Percentiles rank a stretch among this genome's conserved stretches.
These are phyloP conservation scores for Sander lucioperca DNA, from an alignment of 2,113 vertebrate species.

Conservation along the genomic window DNA sequence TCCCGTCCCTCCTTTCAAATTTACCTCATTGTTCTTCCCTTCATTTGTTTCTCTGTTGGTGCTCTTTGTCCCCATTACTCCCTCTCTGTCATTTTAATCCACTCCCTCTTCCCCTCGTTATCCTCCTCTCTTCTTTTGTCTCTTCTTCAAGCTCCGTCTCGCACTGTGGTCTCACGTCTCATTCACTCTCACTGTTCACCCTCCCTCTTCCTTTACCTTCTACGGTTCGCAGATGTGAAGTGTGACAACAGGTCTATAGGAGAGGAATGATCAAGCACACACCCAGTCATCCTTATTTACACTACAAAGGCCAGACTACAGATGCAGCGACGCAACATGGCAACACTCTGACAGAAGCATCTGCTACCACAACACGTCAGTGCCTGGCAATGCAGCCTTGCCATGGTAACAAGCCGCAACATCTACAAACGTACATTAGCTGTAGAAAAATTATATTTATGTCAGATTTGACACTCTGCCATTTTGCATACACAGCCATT, in stretches of 20 bases:
- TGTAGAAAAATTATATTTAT: slow-evolving; percentile 49
- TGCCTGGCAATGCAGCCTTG: slow-evolving; percentile 62
- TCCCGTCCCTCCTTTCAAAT: slow-evolving; percentile 42
- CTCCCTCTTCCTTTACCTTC: background rate
- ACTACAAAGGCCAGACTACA: slow-evolving; percentile 72
- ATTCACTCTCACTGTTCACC: slow-evolving; percentile 30
- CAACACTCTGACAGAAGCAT: slow-evolving; percentile 69
- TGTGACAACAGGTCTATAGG: slow-evolving; percentile 63
- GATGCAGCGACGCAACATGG: slow-evolving; percentile 59
- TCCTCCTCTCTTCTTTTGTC: slow-evolving; percentile 44
- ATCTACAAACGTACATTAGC: slow-evolving; percentile 44
- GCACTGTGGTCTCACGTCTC: slow-evolving; percentile 50
- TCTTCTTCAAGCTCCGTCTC: slow-evolving; percentile 46
- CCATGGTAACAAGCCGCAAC: slow-evolving; percentile 73
- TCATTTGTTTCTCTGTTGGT: slow-evolving; percentile 40
- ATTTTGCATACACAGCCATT: slow-evolving; percentile 36
- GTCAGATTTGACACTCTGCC: slow-evolving; percentile 38
- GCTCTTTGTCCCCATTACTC: slow-evolving; percentile 54
- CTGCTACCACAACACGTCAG: slow-evolving; percentile 71
- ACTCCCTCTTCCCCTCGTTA: slow-evolving; percentile 60
- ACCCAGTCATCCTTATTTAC: slow-evolving; percentile 68
- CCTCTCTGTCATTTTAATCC: slow-evolving; percentile 53
- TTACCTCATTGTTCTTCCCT: slow-evolving; percentile 44
- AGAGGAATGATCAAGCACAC: slow-evolving; percentile 52
- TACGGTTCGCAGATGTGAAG: slow-evolving; percentile 53